Evolutionary conservation across 2,888 invertebrate species (phyloP).

Genomic region (Onchidella celtica): DNA sequence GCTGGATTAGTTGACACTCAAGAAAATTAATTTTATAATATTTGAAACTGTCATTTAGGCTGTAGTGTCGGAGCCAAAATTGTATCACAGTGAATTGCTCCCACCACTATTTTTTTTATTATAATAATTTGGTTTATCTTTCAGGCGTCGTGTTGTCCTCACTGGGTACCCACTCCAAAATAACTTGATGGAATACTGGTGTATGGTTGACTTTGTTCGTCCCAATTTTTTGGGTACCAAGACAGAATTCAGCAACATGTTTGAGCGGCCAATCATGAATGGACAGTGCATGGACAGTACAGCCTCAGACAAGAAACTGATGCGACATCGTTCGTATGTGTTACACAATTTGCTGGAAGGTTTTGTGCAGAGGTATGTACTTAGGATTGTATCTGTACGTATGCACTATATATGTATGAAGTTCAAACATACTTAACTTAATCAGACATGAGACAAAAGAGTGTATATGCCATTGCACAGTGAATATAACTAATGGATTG

Average conservation of each 20-base stretch:
- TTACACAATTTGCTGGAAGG: conserved; percentile 95
- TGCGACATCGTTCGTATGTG: conserved; percentile 97
- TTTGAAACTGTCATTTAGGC: no score
- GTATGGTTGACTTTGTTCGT: conserved; percentile 99
- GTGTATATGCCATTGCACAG: no score
- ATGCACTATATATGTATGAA: no score
- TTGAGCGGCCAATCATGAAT: conserved; percentile 98
- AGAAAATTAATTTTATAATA: no score
- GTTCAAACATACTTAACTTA: no score
- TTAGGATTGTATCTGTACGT: not conserved
- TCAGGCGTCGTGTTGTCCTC: conserved; percentile 92
- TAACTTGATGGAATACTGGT: conserved; percentile 94
- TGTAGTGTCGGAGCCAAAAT: no score
- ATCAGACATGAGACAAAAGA: no score
- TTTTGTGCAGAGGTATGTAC: conserved; percentile 89
- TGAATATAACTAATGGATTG: no score
- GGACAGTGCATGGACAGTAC: conserved; percentile 99
- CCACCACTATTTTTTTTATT: no score
- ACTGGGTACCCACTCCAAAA: conserved; percentile 99
- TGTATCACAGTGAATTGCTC: no score
- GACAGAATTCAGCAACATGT: conserved; percentile 98
- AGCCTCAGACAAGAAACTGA: conserved; percentile 93
- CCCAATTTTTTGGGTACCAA: conserved; percentile 98
- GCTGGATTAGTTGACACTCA: no score
- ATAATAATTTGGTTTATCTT: no score